phyloP scores from a whole-genome alignment of 2,797 vertebrate species.

The Morelia viridis region DNA sequence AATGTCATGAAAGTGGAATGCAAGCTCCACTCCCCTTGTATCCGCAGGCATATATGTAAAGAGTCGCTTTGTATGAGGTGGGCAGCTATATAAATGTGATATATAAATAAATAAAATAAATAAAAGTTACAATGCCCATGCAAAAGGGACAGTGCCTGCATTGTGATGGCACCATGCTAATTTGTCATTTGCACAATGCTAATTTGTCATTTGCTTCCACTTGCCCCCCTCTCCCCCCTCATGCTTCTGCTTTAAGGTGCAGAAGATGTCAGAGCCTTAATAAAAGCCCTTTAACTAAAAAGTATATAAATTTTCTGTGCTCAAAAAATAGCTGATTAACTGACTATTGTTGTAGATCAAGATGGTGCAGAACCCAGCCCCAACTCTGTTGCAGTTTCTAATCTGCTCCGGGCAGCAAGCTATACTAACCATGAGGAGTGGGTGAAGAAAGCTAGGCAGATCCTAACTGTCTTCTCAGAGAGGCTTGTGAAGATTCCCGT shows the following conservation, averaged over 20 bases:
- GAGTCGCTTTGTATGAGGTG: too few relatives aligned
- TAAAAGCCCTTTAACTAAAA: not conserved
- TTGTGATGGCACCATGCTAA: not conserved
- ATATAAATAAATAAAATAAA: too few relatives aligned
- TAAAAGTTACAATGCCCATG: not conserved
- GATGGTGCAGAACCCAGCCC: constrained; percentile 91
- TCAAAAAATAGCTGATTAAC: not conserved
- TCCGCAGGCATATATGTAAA: not conserved
- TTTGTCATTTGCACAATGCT: not conserved
- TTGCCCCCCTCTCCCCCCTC: not conserved
- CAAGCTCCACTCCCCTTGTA: not conserved
- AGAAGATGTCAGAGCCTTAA: not conserved
- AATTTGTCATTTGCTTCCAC: not conserved
- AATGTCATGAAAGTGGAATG: not conserved
- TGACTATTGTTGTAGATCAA: constrained; percentile 78
- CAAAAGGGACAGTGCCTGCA: not conserved
- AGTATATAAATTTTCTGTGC: not conserved
- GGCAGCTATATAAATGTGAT: too few relatives aligned
- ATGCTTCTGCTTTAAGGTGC: not conserved
- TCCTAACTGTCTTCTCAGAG: constrained; percentile 86
- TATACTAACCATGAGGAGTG: constrained; percentile 82
- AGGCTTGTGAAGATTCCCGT: constrained; percentile 84
- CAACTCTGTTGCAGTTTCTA: constrained; percentile 86
- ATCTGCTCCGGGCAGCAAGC: constrained; percentile 85
- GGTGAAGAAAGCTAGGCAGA: constrained; percentile 78